These are phyloP conservation scores for Corella eumyota DNA, from an alignment of 23 tunicate genomes.

Conservation along the genomic window DNA sequence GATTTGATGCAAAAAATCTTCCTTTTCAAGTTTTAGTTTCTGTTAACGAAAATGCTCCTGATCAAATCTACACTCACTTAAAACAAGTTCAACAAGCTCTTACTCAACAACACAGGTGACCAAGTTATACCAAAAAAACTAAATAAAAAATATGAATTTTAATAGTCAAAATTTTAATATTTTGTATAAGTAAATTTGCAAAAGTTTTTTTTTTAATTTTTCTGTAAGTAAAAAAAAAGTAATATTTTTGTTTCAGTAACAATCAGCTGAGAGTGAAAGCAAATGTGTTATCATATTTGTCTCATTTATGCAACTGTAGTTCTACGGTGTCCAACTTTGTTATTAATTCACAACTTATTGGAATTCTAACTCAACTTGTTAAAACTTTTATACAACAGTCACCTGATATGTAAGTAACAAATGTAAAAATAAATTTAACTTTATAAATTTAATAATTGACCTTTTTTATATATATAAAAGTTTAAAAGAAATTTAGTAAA, in stretches of 20 bases:
- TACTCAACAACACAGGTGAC: slow-evolving; percentile 38
- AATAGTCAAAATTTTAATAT: too few relatives aligned
- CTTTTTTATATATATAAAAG: too few relatives aligned
- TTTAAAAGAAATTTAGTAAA: too few relatives aligned
- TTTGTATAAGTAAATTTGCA: too few relatives aligned
- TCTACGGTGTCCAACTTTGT: slow-evolving; percentile 57
- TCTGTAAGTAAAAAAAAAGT: too few relatives aligned
- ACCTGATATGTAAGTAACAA: slow-evolving; percentile 57
- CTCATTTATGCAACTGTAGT: slow-evolving; percentile 46
- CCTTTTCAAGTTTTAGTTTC: slow-evolving; percentile 54
- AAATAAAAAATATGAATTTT: too few relatives aligned
- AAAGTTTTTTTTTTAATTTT: too few relatives aligned
- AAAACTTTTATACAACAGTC: slow-evolving; percentile 48
- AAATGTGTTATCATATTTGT: slow-evolving; percentile 37
- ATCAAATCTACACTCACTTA: slow-evolving; percentile 60
- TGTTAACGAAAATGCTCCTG: slow-evolving; percentile 41
- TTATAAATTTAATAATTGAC: too few relatives aligned
- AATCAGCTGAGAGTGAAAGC: slow-evolving; percentile 26
- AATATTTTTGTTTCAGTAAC: slow-evolving; percentile 4
- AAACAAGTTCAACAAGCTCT: slow-evolving; percentile 42
- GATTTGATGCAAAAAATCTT: slow-evolving; percentile 56
- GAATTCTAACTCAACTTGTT: slow-evolving; percentile 26
- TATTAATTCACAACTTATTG: slow-evolving; percentile 41
- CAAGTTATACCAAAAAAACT: too few relatives aligned
- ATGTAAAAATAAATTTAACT: too few relatives aligned